Evolutionary conservation across 1,140 invertebrate genomes (phyloP).

Genomic region (Chironomus striatipennis): DNA sequence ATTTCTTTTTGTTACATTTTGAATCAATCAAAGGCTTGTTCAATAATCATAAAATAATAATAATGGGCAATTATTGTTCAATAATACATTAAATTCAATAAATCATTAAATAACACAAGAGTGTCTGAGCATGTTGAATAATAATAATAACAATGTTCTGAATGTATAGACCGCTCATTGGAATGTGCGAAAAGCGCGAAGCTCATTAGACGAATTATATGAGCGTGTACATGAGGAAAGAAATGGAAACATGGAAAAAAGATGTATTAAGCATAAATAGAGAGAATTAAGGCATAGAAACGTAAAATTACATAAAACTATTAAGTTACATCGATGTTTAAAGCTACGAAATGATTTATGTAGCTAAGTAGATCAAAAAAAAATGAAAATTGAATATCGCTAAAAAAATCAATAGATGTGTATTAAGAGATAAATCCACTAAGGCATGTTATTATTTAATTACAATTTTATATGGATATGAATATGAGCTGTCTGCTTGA

Average conservation of each 20-base stretch:
- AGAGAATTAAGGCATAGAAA: not conserved
- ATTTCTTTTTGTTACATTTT: no score
- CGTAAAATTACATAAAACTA: not conserved
- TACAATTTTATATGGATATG: not conserved
- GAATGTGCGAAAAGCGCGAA: slow-evolving; percentile 3
- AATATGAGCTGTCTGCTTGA: not conserved
- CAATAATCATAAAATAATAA: no score
- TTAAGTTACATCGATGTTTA: not conserved
- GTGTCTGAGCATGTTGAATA: no score
- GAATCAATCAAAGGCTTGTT: no score
- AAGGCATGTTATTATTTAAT: slow-evolving; percentile 9
- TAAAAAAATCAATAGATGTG: not conserved
- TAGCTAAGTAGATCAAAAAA: not conserved
- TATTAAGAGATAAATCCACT: not conserved
- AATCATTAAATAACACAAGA: no score
- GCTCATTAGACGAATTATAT: not conserved
- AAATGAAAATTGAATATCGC: not conserved
- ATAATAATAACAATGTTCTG: not conserved
- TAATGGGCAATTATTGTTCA: no score
- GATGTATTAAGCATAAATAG: no score
- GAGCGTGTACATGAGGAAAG: not conserved
- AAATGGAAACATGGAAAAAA: no score
- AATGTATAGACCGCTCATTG: not conserved
- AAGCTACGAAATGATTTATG: not conserved
- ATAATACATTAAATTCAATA: no score